phyloP scores from a whole-genome alignment of 2,888 invertebrate genomes.

The Tipula confusa region DNA sequence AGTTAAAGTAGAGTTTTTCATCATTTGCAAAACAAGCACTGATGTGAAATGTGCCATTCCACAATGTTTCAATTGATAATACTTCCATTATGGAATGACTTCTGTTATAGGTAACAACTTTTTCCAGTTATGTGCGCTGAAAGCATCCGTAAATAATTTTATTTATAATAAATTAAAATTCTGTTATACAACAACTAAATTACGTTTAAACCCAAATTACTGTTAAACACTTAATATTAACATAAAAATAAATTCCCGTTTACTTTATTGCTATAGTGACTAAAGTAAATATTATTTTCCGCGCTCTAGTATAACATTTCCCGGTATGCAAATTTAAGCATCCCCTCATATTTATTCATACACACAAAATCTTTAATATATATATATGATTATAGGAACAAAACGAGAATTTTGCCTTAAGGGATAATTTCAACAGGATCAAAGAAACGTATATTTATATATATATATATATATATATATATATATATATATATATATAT shows the following conservation, averaged over 20 bases:
- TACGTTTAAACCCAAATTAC: background rate
- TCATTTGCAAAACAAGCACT: too few species aligned
- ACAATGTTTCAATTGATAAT: too few species aligned
- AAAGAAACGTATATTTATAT: background rate
- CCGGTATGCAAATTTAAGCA: background rate
- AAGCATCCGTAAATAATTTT: too few species aligned
- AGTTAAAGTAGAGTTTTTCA: too few species aligned
- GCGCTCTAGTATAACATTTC: too few species aligned
- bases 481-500: background rate
- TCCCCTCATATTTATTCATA: background rate
- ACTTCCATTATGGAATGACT: too few species aligned
- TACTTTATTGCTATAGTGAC: background rate
- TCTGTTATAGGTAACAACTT: too few species aligned
- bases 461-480: background rate
- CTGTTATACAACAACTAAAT: background rate
- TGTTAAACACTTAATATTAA: background rate
- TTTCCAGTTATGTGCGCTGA: too few species aligned
- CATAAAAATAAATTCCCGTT: background rate
- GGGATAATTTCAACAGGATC: background rate
- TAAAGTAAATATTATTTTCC: background rate
- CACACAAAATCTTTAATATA: background rate
- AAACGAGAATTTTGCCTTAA: background rate
- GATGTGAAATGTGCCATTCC: too few species aligned
- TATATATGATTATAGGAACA: too few species aligned
- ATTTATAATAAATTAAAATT: too few species aligned